phyloP scores from a whole-genome alignment of 2,113 vertebrate genomes.

The Indri indri region DNA sequence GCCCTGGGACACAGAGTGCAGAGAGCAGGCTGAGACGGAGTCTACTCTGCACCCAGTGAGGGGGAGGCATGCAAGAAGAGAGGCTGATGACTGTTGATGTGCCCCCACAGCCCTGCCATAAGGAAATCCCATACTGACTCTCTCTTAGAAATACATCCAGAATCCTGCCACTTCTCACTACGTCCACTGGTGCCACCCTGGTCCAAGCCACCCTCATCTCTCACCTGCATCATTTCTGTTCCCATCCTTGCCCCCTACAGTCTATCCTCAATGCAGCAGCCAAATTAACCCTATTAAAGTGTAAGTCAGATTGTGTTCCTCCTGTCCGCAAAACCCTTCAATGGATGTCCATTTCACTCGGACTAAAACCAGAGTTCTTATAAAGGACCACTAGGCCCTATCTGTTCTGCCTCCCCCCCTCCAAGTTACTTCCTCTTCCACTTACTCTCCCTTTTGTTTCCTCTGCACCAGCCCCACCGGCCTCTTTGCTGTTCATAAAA shows the following conservation, averaged over 20 bases:
- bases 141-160: not conserved
- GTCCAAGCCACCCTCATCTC: not conserved
- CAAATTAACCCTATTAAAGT: not conserved
- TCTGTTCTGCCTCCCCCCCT: not conserved
- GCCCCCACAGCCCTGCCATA: rapidly evolving
- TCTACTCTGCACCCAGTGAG: not conserved
- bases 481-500: not conserved
- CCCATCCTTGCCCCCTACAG: too few relatives aligned
- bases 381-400: not conserved
- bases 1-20: not conserved
- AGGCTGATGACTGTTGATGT: not conserved
- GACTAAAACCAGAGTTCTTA: not conserved
- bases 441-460: not conserved
- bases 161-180: not conserved
- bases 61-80: not conserved
- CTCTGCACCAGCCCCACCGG: not conserved
- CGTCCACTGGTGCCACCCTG: not conserved
- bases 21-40: too few relatives aligned
- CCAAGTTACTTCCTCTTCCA: not conserved
- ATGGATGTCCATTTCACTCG: not conserved
- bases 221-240: not conserved
- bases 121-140: not conserved
- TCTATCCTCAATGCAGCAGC: not conserved
- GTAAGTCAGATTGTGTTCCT: not conserved
- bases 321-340: not conserved